phyloP scores from a whole-genome alignment of 2,797 vertebrate species.

The Pterois miles region DNA sequence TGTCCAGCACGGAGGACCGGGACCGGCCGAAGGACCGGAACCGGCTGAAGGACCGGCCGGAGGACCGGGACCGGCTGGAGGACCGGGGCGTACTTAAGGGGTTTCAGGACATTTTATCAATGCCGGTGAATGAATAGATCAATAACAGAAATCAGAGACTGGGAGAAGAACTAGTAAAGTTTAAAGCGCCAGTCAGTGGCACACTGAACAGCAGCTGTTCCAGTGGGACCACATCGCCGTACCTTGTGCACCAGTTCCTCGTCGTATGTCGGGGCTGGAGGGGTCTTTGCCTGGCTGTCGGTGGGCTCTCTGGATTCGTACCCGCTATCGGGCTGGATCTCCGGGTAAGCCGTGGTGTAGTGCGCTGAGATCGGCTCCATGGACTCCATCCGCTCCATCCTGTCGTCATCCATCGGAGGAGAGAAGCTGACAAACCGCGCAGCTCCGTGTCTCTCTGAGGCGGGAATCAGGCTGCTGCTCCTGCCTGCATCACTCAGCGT shows the following conservation, averaged over 20 bases:
- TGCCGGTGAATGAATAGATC: not conserved
- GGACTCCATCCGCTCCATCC: constrained; percentile 79
- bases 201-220: not conserved
- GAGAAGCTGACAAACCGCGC: no score
- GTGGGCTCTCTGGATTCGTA: constrained; percentile 64
- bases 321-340: constrained; percentile 74
- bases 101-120: not conserved
- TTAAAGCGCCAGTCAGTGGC: not conserved
- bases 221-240: not conserved
- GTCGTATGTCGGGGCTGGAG: constrained; percentile 62
- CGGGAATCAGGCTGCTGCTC: no score
- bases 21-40: not conserved
- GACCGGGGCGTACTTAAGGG: no score
- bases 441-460: no score
- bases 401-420: constrained; percentile 18
- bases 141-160: not conserved
- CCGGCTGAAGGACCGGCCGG: not conserved
- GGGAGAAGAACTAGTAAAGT: not conserved
- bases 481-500: no score
- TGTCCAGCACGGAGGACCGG: not conserved
- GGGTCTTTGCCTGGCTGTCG: constrained; percentile 55
- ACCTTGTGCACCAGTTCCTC: constrained; percentile 81
- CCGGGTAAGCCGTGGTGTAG: constrained; percentile 73
- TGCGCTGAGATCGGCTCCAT: constrained; percentile 77
- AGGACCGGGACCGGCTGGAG: not conserved